These are phyloP conservation scores for Labeo calbasu DNA, from an alignment of 2,797 vertebrate genomes.

Conservation along the genomic window DNA sequence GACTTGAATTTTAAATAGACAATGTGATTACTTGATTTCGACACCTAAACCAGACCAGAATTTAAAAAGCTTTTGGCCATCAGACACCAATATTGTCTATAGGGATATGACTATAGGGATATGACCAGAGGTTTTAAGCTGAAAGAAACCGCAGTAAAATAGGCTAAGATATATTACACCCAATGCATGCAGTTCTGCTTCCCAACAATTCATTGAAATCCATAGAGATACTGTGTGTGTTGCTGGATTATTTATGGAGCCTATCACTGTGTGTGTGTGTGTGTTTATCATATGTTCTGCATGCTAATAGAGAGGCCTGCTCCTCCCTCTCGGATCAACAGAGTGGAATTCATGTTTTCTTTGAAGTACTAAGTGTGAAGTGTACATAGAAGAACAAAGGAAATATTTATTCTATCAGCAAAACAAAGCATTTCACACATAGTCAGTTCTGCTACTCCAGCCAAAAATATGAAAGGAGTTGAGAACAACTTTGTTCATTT, in stretches of 20 bases:
- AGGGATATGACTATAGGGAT: not conserved
- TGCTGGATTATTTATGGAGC: constrained; percentile 15
- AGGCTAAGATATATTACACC: constrained; percentile 61
- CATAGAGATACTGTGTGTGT: constrained; percentile 1
- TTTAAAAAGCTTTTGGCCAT: not conserved
- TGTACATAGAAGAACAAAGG: not conserved
- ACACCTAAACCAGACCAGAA: constrained; percentile 2
- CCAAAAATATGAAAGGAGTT: not conserved
- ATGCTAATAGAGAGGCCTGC: constrained; percentile 24
- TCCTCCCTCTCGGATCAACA: constrained; percentile 14
- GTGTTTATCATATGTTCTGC: constrained; percentile 20
- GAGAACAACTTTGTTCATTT: not conserved
- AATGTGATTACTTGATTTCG: constrained; percentile 1
- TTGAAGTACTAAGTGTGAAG: constrained; percentile 29
- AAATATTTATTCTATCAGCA: constrained; percentile 27
- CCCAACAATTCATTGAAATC: not conserved
- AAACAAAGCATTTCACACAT: constrained; percentile 17
- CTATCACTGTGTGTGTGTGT: constrained; percentile 16
- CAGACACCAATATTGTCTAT: not conserved
- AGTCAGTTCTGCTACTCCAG: constrained; percentile 1
- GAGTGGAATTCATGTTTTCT: constrained; percentile 22
- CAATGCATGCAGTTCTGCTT: constrained; percentile 44
- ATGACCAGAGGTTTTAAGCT: constrained; percentile 6
- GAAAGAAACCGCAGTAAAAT: not conserved
- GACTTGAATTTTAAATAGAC: constrained; percentile 6